Percentiles rank a stretch among this genome's conserved stretches.
phyloP scores from a whole-genome alignment of 2,888 invertebrate species.

The Nomada ruficornis region DNA sequence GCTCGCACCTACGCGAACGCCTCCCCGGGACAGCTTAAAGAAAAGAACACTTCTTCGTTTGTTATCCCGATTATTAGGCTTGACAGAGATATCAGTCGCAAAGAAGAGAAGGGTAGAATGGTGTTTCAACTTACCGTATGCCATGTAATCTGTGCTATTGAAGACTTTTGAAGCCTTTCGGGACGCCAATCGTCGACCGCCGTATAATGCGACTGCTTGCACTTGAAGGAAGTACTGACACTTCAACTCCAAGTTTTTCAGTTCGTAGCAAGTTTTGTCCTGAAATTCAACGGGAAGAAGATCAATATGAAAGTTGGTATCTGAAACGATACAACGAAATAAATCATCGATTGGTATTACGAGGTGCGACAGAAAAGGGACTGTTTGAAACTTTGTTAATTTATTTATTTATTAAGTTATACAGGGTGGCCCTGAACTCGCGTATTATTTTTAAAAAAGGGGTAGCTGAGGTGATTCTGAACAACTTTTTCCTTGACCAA shows the following conservation, averaged over 20 bases:
- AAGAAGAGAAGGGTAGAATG: slow-evolving; percentile 29
- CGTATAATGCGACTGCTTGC: slow-evolving; percentile 90
- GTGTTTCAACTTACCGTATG: slow-evolving; percentile 74
- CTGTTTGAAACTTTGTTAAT: no score
- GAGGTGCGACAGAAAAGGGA: no score
- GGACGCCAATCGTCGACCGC: slow-evolving; percentile 88
- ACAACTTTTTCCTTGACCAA: no score
- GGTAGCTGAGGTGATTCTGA: no score
- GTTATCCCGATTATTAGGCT: slow-evolving; percentile 63
- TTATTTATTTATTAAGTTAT: no score
- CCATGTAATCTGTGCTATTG: slow-evolving; percentile 88
- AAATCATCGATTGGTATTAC: no score
- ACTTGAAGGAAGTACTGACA: slow-evolving; percentile 92
- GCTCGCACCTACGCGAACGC: slow-evolving; percentile 74
- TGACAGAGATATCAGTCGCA: slow-evolving; percentile 36
- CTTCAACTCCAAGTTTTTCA: slow-evolving; percentile 88
- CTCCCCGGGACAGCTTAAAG: slow-evolving; percentile 74
- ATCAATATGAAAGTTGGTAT: background rate
- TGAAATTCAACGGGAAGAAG: slow-evolving; percentile 77
- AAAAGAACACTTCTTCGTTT: slow-evolving; percentile 70
- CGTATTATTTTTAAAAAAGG: no score
- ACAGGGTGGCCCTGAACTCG: no score
- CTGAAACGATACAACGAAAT: background rate
- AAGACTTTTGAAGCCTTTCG: slow-evolving; percentile 89
- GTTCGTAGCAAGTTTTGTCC: slow-evolving; percentile 88